Evolutionary conservation across 2,888 invertebrate species (phyloP).

Genomic region (Mesoligia furuncula): DNA sequence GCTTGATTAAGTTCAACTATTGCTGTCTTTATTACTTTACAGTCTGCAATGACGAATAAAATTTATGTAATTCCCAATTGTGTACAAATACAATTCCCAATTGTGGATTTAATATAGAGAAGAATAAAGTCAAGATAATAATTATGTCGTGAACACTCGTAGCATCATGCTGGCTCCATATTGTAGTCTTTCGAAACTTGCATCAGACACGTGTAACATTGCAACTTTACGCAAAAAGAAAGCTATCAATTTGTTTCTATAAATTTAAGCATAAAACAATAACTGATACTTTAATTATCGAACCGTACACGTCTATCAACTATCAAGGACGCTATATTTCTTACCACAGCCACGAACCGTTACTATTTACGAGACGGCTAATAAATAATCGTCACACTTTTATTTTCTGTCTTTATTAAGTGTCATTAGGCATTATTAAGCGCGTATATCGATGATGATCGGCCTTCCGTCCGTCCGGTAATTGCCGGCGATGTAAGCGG

Average conservation of each 20-base stretch:
- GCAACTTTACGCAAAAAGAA: slow-evolving; percentile 17
- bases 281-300: slow-evolving; percentile 37
- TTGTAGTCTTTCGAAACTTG: neutral
- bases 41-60: slow-evolving; percentile 20
- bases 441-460: slow-evolving; percentile 88
- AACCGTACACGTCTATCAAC: slow-evolving; percentile 47
- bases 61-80: slow-evolving; percentile 21
- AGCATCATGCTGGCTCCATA: neutral
- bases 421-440: slow-evolving; percentile 90
- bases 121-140: slow-evolving; percentile 11
- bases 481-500: slow-evolving; percentile 88
- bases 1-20: slow-evolving; percentile 45
- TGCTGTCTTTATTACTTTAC: slow-evolving; percentile 22
- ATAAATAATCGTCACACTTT: slow-evolving; percentile 88
- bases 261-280: slow-evolving; percentile 31
- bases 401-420: slow-evolving; percentile 89
- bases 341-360: slow-evolving; percentile 67
- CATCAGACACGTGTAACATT: neutral
- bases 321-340: slow-evolving; percentile 57
- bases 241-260: slow-evolving; percentile 31
- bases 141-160: neutral
- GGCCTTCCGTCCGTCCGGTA: slow-evolving; percentile 88
- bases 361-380: slow-evolving; percentile 76
- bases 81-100: slow-evolving; percentile 21
- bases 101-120: slow-evolving; percentile 11